phyloP scores from a whole-genome alignment of 2,888 invertebrate species.

The Nipponacmea schrenckii region DNA sequence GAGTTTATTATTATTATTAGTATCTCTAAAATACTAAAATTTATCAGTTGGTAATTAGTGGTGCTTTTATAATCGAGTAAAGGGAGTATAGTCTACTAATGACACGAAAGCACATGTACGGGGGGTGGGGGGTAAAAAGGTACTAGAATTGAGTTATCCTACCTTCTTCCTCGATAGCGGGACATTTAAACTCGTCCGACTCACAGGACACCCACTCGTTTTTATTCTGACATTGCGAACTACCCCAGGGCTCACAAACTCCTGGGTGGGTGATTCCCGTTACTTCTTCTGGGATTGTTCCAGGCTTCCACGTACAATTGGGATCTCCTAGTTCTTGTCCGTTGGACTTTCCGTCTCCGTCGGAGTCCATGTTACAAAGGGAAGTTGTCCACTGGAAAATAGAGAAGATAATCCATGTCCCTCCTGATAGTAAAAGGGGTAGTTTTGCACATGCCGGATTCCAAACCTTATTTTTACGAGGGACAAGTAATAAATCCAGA shows the following conservation, averaged over 20 bases:
- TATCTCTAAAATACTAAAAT: too few species aligned
- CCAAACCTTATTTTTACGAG: too few species aligned
- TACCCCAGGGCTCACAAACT: slow-evolving; percentile 26
- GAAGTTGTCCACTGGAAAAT: not conserved
- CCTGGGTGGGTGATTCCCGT: slow-evolving; percentile 2
- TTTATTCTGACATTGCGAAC: slow-evolving; percentile 1
- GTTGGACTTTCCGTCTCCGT: not conserved
- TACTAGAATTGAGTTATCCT: not conserved
- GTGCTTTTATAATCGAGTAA: too few species aligned
- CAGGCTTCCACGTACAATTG: not conserved
- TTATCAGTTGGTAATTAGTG: too few species aligned
- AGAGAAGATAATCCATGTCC: too few species aligned
- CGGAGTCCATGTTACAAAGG: not conserved
- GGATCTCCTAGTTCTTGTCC: not conserved
- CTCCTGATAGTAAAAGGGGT: too few species aligned
- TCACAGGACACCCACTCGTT: slow-evolving; percentile 11
- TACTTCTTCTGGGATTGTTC: not conserved
- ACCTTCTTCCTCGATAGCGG: slow-evolving; percentile 24
- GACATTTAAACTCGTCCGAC: slow-evolving; percentile 18
- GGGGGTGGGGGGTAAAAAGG: not conserved
- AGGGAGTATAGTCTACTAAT: not conserved
- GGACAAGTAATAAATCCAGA: too few species aligned
- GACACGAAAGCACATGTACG: not conserved
- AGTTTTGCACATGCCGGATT: too few species aligned
- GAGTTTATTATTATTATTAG: too few species aligned